Percentiles rank a stretch among this genome's conserved stretches.
Evolutionary conservation across 2,113 vertebrate species (phyloP).

Genomic region (Cochlearius cochlearius): DNA sequence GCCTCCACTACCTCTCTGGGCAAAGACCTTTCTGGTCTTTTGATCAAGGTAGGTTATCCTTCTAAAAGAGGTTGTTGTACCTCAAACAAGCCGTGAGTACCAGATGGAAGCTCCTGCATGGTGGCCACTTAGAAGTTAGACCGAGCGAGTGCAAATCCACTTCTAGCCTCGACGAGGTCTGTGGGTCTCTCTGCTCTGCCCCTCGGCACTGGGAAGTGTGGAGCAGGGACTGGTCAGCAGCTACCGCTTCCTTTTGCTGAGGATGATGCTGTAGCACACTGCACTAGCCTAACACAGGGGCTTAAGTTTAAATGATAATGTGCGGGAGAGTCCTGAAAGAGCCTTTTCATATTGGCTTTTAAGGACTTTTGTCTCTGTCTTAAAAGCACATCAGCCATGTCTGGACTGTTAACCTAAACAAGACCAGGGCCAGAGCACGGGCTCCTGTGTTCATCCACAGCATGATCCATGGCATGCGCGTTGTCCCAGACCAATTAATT

Average conservation of each 20-base stretch:
- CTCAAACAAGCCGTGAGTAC: not conserved
- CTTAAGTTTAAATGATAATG: not conserved
- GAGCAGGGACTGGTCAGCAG: not conserved
- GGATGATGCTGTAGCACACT: not conserved
- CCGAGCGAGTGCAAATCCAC: not conserved
- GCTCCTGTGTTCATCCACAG: not conserved
- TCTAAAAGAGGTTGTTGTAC: not conserved
- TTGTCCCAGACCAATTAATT: not conserved
- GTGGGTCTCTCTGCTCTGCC: not conserved
- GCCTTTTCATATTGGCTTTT: not conserved
- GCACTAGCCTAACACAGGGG: fast-evolving
- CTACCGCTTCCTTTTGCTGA: not conserved
- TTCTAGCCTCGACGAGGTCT: fast-evolving
- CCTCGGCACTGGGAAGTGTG: not conserved
- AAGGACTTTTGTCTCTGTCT: not conserved
- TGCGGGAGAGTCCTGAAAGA: not conserved
- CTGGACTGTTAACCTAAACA: not conserved
- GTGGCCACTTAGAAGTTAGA: not conserved
- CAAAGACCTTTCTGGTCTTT: not conserved
- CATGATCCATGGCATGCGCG: not conserved
- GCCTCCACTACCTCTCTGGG: no score
- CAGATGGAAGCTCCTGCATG: not conserved
- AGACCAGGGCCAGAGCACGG: not conserved
- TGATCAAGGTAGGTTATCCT: not conserved
- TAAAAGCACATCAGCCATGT: not conserved